Conservation (phyloP, 2,888 invertebrate species). For the Capitulum mitella region DNA sequence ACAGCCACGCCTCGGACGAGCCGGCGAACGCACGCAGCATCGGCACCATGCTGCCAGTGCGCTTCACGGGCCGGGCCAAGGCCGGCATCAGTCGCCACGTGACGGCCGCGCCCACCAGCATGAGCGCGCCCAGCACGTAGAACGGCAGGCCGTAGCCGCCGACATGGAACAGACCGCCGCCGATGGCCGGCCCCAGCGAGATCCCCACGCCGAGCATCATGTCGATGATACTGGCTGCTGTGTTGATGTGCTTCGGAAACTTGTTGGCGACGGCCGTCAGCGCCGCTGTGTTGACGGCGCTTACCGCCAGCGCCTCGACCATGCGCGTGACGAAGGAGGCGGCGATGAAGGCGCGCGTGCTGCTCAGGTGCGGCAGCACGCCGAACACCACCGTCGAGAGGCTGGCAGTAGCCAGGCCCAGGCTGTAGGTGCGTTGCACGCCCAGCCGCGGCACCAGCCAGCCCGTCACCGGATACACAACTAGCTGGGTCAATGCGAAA, state of each 20-base stretch:
- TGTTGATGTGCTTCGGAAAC: constrained; percentile 66
- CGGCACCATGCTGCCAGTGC: neutral
- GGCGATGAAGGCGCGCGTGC: constrained; percentile 55
- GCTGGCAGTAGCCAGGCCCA: neutral
- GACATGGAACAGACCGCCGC: constrained; percentile 66
- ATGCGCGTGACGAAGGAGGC: constrained; percentile 64
- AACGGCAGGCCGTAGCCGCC: constrained; percentile 73
- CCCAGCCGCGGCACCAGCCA: neutral
- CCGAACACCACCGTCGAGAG: constrained; percentile 46
- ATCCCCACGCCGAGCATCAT: constrained; percentile 72
- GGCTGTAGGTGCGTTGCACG: neutral
- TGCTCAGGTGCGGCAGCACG: constrained; percentile 56
- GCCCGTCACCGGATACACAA: neutral
- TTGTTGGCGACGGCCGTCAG: constrained; percentile 68
- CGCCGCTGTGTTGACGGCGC: constrained; percentile 68
- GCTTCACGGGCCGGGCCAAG: constrained; percentile 36
- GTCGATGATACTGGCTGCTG: constrained; percentile 67
- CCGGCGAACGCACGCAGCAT: neutral
- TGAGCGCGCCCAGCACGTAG: constrained; percentile 60
- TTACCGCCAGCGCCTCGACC: constrained; percentile 66
- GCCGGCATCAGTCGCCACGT: constrained; percentile 56
- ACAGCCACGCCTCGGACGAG: neutral
- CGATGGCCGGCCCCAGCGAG: constrained; percentile 71
- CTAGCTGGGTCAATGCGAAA: constrained; percentile 2
- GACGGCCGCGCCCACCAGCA: constrained; percentile 59